These are phyloP conservation scores for Meganola albula DNA, from an alignment of 2,888 invertebrate species.

Conservation along the genomic window DNA sequence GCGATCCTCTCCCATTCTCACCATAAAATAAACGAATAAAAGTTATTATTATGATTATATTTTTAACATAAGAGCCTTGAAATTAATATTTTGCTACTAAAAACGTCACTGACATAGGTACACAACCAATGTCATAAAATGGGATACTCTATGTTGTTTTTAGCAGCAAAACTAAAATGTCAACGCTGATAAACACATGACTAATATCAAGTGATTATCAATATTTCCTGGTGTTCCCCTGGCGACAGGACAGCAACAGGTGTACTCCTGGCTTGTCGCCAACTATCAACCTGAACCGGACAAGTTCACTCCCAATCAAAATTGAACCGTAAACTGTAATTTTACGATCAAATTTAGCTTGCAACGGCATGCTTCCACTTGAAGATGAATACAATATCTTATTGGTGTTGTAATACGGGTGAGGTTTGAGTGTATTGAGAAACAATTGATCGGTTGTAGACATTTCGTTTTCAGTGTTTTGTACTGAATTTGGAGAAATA, in stretches of 20 bases:
- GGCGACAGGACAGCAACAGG: conserved; percentile 38
- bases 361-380: too few relatives aligned
- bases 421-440: conserved; percentile 5
- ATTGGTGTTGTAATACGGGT: conserved; percentile 10
- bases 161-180: conserved; percentile 6
- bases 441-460: conserved; percentile 25
- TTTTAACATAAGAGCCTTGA: too few relatives aligned
- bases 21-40: too few relatives aligned
- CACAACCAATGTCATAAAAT: background rate
- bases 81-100: too few relatives aligned
- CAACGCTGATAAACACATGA: conserved; percentile 23
- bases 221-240: conserved; percentile 28
- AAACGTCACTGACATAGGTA: too few relatives aligned
- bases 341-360: too few relatives aligned
- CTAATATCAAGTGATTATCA: conserved; percentile 29
- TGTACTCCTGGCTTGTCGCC: conserved; percentile 39
- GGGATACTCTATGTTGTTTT: background rate
- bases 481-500: conserved; percentile 8
- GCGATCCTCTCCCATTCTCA: too few relatives aligned
- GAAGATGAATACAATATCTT: conserved; percentile 11
- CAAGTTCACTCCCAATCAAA: conserved; percentile 9
- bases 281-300: conserved; percentile 19
- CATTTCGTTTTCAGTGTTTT: conserved; percentile 16
- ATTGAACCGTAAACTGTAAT: conserved; percentile 10
- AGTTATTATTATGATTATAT: too few relatives aligned